phyloP scores from a whole-genome alignment of 2,888 invertebrate genomes.

The Hetaerina titia region DNA sequence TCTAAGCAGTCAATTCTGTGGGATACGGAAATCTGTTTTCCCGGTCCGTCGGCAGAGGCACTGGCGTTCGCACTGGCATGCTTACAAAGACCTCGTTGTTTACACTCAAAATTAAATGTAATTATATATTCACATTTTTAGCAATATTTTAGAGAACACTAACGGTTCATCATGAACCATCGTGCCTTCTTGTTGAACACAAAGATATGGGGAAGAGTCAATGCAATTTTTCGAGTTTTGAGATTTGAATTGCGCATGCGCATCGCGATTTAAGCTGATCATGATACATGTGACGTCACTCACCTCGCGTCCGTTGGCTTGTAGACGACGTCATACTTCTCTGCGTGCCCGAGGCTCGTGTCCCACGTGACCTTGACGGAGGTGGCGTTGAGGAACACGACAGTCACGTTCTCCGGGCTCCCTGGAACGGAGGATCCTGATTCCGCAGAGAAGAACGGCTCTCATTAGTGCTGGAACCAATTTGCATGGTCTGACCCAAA shows the following conservation, averaged over 20 bases:
- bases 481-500: no score
- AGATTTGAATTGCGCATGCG: background rate
- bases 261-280: background rate
- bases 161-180: background rate
- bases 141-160: background rate
- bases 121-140: background rate
- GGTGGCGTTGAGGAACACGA: conserved; percentile 91
- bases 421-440: conserved; percentile 74
- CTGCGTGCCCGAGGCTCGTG: conserved; percentile 87
- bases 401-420: conserved; percentile 92
- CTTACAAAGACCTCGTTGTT: background rate
- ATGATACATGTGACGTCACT: conserved; percentile 72
- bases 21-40: no score
- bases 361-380: conserved; percentile 93
- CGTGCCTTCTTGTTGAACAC: background rate
- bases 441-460: background rate
- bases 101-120: background rate
- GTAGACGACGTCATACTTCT: conserved; percentile 94
- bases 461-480: no score
- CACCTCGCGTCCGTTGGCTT: conserved; percentile 95
- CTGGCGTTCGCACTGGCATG: background rate
- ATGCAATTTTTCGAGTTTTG: background rate
- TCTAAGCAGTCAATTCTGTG: no score
- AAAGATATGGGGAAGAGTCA: background rate
- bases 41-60: no score